phyloP scores from a whole-genome alignment of 2,113 vertebrate species.

The Aphyosemion australe region DNA sequence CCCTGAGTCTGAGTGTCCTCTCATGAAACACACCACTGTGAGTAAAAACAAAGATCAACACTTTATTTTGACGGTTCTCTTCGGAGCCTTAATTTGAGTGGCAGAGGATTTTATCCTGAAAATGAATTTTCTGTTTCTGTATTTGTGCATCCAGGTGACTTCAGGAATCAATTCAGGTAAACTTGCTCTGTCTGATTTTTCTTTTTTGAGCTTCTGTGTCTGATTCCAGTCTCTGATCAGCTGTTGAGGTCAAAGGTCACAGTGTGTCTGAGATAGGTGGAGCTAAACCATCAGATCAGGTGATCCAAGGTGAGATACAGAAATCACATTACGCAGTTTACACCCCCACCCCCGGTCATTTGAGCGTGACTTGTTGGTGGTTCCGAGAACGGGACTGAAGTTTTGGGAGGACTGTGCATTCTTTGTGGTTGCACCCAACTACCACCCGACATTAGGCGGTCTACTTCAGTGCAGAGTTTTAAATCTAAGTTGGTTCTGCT shows the following conservation, averaged over 20 bases:
- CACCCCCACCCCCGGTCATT: too few species aligned
- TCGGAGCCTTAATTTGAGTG: constrained; percentile 3
- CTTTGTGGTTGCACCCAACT: too few species aligned
- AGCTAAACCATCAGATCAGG: constrained; percentile 11
- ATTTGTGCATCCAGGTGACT: constrained; percentile 53
- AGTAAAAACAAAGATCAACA: background rate
- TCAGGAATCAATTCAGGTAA: constrained; percentile 61
- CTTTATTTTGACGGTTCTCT: constrained; percentile 4
- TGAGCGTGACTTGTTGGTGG: too few species aligned
- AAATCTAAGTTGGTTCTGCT: too few species aligned
- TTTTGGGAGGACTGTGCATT: too few species aligned
- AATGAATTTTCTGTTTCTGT: constrained; percentile 28
- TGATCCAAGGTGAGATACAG: constrained; percentile 45
- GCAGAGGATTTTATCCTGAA: constrained; percentile 16
- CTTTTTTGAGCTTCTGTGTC: background rate
- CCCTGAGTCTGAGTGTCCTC: constrained; percentile 44
- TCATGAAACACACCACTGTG: constrained; percentile 33
- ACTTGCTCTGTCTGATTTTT: constrained; percentile 1
- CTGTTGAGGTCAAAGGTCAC: constrained; percentile 73
- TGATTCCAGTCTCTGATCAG: constrained; percentile 48
- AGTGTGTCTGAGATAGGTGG: constrained; percentile 75
- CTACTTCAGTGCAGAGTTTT: too few species aligned
- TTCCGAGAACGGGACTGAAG: too few species aligned
- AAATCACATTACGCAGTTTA: background rate
- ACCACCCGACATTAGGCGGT: too few species aligned